Conservation (phyloP, 37 sponge, comb jelly and placozoan species). For the Spongia lamella region DNA sequence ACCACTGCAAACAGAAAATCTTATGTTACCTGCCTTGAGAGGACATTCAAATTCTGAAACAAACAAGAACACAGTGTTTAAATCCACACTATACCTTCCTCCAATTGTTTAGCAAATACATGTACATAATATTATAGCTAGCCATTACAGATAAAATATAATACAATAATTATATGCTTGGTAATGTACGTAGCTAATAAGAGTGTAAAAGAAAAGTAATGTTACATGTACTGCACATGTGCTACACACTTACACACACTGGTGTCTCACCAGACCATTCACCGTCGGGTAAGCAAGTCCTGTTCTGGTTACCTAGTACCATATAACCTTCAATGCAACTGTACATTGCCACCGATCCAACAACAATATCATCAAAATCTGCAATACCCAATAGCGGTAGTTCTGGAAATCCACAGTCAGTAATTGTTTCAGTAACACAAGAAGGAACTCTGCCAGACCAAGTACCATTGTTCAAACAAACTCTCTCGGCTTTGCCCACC, state of each 20-base stretch:
- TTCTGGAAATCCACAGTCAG: slow-evolving; percentile 25
- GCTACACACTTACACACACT: slow-evolving; percentile 9
- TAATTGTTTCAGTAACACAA: not conserved
- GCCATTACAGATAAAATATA: no score
- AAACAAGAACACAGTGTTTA: no score
- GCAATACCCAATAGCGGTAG: slow-evolving; percentile 1
- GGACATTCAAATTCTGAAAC: no score
- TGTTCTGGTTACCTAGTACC: slow-evolving; percentile 13
- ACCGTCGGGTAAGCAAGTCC: slow-evolving; percentile 38
- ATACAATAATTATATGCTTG: no score
- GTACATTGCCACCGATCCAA: slow-evolving; percentile 31
- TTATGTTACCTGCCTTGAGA: no score
- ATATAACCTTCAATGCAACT: slow-evolving; percentile 30
- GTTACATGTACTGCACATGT: no score
- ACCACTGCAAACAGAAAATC: no score
- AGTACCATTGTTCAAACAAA: slow-evolving; percentile 3
- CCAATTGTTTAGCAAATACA: no score
- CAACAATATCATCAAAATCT: not conserved
- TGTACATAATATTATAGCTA: no score
- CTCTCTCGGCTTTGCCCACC: slow-evolving; percentile 10
- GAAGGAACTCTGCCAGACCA: slow-evolving; percentile 7
- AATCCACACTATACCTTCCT: no score
- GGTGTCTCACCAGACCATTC: slow-evolving; percentile 30
- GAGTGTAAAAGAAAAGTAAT: no score
- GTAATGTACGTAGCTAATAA: no score